Percentiles rank a stretch among this genome's conserved stretches.
Conservation (phyloP, 2,888 invertebrate species). For the Gymnosoma rotundatum region DNA sequence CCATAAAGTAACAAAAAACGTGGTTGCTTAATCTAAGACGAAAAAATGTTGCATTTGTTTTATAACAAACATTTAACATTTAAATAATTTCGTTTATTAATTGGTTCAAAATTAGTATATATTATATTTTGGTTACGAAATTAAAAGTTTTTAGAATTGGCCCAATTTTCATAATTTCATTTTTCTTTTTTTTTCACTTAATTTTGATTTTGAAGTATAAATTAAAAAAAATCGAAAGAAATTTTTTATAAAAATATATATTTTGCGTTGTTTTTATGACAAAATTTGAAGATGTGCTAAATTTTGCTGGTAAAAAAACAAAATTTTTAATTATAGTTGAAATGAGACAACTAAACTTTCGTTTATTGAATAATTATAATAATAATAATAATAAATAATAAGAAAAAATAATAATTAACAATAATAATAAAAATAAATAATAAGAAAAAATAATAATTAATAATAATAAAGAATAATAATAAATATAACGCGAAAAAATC, state of each 20-base stretch:
- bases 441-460: too few relatives aligned
- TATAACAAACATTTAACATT: slow-evolving; percentile 15
- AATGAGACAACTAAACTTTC: too few relatives aligned
- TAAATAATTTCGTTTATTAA: slow-evolving; percentile 37
- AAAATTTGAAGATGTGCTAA: too few relatives aligned
- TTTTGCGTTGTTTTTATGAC: too few relatives aligned
- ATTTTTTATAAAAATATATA: not conserved
- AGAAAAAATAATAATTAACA: too few relatives aligned
- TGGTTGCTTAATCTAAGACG: not conserved
- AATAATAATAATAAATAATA: too few relatives aligned
- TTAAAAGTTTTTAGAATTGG: slow-evolving; percentile 61
- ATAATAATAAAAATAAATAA: too few relatives aligned
- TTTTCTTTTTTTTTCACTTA: slow-evolving; percentile 28
- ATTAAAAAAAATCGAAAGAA: slow-evolving; percentile 25
- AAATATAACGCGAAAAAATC: too few relatives aligned
- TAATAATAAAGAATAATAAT: too few relatives aligned
- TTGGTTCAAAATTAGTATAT: slow-evolving; percentile 52
- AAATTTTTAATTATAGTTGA: too few relatives aligned
- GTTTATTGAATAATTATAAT: too few relatives aligned
- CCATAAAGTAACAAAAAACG: not conserved
- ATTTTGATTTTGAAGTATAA: slow-evolving; percentile 25
- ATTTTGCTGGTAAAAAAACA: too few relatives aligned
- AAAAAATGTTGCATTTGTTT: slow-evolving; percentile 40
- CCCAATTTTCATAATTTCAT: slow-evolving; percentile 68
- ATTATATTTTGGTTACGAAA: slow-evolving; percentile 50